Conservation (phyloP, 37 sponge, comb jelly and placozoan species). For the Chondrosia reniformis region DNA sequence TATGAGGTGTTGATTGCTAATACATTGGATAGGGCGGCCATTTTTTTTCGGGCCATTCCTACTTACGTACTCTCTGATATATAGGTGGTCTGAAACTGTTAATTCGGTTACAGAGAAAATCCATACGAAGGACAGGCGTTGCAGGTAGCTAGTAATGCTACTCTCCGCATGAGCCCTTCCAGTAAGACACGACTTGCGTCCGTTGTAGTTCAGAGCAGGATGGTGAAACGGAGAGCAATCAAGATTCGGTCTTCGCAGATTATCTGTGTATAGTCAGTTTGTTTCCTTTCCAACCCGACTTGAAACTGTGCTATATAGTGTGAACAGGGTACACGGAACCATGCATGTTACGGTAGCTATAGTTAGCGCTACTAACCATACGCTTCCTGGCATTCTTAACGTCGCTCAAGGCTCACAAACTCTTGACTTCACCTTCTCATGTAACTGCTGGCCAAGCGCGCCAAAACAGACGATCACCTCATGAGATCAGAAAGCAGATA, state of each 20-base stretch:
- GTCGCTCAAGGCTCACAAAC: conserved; percentile 3
- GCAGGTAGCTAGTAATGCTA: conserved; percentile 3
- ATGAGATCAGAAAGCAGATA: conserved; percentile 2
- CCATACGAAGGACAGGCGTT: conserved; percentile 3
- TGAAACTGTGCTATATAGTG: conserved; percentile 2
- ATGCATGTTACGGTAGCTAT: conserved; percentile 2
- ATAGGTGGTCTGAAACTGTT: neutral
- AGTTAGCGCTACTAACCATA: conserved; percentile 2
- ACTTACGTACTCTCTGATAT: neutral
- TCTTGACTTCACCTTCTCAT: conserved; percentile 2
- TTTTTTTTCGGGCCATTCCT: too few relatives aligned
- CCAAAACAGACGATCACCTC: neutral
- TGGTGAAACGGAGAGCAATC: conserved; percentile 3
- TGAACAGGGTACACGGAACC: conserved; percentile 3
- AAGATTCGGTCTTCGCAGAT: conserved; percentile 3
- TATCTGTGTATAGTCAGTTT: conserved; percentile 2
- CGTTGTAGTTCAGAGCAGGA: conserved; percentile 3
- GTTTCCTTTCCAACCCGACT: conserved; percentile 3
- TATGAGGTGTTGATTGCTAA: too few relatives aligned
- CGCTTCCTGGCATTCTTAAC: neutral
- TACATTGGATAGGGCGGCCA: too few relatives aligned
- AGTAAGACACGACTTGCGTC: conserved; percentile 3
- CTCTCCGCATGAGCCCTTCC: conserved; percentile 4
- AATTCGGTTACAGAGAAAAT: neutral
- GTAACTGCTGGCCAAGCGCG: conserved; percentile 1